These are phyloP conservation scores for Lasioglossum pauxillum DNA, from an alignment of 2,888 invertebrate species.

Conservation along the genomic window DNA sequence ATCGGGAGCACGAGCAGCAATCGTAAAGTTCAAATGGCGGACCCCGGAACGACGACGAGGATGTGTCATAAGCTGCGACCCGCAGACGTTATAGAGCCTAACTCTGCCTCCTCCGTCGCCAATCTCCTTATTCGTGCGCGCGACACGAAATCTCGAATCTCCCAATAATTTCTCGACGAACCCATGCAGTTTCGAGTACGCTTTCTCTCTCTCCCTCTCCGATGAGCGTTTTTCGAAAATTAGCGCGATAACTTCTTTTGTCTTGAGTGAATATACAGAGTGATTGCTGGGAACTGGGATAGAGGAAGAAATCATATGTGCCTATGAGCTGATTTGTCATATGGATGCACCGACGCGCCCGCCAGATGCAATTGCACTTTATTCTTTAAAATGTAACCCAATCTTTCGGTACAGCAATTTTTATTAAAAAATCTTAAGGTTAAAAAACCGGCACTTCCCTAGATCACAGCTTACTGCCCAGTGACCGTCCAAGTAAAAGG, in stretches of 20 bases:
- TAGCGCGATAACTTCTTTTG: not conserved
- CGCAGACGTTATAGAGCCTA: conserved; percentile 32
- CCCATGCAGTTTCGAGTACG: not conserved
- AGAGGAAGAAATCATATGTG: too few species aligned
- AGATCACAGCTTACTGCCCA: not conserved
- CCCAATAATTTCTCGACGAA: not conserved
- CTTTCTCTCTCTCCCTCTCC: not conserved
- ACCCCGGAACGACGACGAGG: conserved; percentile 21
- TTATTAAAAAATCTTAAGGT: too few species aligned
- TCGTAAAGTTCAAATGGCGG: conserved; percentile 66
- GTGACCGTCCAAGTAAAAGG: not conserved
- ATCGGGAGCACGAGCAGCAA: conserved; percentile 66
- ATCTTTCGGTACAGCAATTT: too few species aligned
- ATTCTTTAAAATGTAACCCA: too few species aligned
- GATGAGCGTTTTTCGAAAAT: not conserved
- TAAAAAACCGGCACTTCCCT: not conserved
- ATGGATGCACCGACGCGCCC: too few species aligned
- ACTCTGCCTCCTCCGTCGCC: conserved; percentile 24
- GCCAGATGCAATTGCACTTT: too few species aligned
- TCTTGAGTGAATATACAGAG: too few species aligned
- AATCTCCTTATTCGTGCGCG: not conserved
- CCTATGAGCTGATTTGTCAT: too few species aligned
- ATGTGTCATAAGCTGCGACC: conserved; percentile 32
- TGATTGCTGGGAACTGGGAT: too few species aligned
- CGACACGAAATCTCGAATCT: not conserved